phyloP scores from a whole-genome alignment of 2,888 invertebrate genomes.

The Stramonita haemastoma region DNA sequence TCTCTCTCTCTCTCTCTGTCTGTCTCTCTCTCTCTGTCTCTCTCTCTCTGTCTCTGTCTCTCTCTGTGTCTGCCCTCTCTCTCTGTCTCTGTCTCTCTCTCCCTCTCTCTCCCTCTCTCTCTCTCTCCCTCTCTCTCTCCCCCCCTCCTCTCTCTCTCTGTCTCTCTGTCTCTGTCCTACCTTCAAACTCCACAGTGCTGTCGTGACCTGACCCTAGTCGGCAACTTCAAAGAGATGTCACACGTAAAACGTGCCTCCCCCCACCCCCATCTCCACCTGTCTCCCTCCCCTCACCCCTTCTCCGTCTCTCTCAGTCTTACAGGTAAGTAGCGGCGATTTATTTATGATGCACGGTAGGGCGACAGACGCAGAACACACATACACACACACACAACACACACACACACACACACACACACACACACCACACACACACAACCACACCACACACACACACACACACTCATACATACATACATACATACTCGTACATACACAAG shows the following conservation, averaged over 20 bases:
- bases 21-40: neutral
- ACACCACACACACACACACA: neutral
- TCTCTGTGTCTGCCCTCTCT: slow-evolving; percentile 11
- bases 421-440: neutral
- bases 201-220: too few relatives aligned
- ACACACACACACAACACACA: neutral
- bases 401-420: neutral
- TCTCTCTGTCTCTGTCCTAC: too few relatives aligned
- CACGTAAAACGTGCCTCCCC: too few relatives aligned
- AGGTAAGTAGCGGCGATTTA: neutral
- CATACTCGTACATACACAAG: neutral
- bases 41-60: slow-evolving; percentile 24
- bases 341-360: too few relatives aligned
- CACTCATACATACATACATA: neutral
- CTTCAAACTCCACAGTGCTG: too few relatives aligned
- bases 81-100: neutral
- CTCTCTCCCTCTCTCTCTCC: neutral
- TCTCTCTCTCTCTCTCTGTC: neutral
- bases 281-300: too few relatives aligned
- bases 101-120: neutral
- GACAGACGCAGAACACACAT: neutral
- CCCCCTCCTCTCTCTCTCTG: too few relatives aligned
- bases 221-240: too few relatives aligned
- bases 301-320: too few relatives aligned
- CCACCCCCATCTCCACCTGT: too few relatives aligned